Conservation (phyloP, 2,113 vertebrate species). For the Anarhynchus alexandrinus region DNA sequence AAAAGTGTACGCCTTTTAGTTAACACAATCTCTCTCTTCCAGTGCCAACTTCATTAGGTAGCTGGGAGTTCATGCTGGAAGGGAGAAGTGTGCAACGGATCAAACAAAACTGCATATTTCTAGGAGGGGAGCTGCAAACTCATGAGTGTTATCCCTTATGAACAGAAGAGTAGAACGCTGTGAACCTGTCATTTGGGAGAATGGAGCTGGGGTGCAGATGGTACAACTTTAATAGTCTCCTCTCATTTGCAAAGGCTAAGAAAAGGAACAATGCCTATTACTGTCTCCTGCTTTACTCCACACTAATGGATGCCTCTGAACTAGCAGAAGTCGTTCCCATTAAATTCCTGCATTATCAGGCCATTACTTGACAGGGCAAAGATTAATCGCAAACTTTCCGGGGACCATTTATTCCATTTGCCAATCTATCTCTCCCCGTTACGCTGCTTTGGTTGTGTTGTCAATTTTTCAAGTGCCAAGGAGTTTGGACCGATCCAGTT, state of each 20-base stretch:
- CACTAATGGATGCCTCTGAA: slow-evolving; percentile 57
- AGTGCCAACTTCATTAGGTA: neutral
- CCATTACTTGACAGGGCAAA: slow-evolving; percentile 69
- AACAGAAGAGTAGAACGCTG: neutral
- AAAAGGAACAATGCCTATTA: slow-evolving; percentile 35
- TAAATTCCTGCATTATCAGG: slow-evolving; percentile 68
- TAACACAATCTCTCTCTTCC: neutral
- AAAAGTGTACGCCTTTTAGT: neutral
- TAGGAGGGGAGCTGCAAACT: neutral
- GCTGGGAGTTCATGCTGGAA: neutral
- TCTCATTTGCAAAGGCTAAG: slow-evolving; percentile 26
- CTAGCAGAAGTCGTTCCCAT: slow-evolving; percentile 39
- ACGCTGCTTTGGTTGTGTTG: slow-evolving; percentile 56
- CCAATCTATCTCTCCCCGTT: slow-evolving; percentile 63
- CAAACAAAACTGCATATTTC: neutral
- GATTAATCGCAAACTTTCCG: slow-evolving; percentile 65
- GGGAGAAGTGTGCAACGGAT: neutral
- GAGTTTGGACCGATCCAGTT: slow-evolving; percentile 56
- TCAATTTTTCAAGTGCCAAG: slow-evolving; percentile 69
- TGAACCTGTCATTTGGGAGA: neutral
- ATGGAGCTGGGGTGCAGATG: neutral
- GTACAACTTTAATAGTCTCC: neutral
- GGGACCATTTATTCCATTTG: slow-evolving; percentile 68
- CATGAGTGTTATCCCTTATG: neutral
- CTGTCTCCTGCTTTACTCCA: slow-evolving; percentile 15